Percentiles rank a stretch among this genome's conserved stretches.
Conservation (phyloP, 2,113 vertebrate genomes). For the Cephalopterus ornatus region DNA sequence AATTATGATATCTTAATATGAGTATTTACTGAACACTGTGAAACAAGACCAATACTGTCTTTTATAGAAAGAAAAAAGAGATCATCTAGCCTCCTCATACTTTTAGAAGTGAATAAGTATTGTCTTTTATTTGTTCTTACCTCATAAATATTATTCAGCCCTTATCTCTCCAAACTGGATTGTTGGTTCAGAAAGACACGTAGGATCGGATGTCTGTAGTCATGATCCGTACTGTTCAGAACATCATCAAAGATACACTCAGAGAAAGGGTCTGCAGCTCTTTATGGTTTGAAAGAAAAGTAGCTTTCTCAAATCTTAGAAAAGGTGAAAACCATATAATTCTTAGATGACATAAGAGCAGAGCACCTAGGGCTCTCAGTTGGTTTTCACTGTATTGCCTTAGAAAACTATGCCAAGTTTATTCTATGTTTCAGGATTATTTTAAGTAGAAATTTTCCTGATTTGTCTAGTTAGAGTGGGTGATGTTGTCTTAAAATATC, state of each 20-base stretch:
- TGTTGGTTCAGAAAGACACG: not conserved
- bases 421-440: not conserved
- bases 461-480: not conserved
- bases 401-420: not conserved
- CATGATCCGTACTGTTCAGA: not conserved
- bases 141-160: not conserved
- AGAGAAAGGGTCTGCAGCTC: not conserved
- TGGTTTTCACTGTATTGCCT: not conserved
- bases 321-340: not conserved
- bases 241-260: not conserved
- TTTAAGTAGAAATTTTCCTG: not conserved
- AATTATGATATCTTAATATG: not conserved
- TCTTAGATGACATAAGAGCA: not conserved
- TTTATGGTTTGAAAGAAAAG: not conserved
- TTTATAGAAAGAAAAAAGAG: not conserved
- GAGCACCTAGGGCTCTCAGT: not conserved
- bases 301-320: not conserved
- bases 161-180: not conserved
- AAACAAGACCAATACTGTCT: not conserved
- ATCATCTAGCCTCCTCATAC: not conserved
- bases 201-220: not conserved
- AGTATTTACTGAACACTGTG: not conserved
- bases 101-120: not conserved
- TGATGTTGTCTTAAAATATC: not conserved
- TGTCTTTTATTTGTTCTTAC: not conserved